phyloP scores from a whole-genome alignment of 2,888 invertebrate genomes.

The Trachelus troglodyta region DNA sequence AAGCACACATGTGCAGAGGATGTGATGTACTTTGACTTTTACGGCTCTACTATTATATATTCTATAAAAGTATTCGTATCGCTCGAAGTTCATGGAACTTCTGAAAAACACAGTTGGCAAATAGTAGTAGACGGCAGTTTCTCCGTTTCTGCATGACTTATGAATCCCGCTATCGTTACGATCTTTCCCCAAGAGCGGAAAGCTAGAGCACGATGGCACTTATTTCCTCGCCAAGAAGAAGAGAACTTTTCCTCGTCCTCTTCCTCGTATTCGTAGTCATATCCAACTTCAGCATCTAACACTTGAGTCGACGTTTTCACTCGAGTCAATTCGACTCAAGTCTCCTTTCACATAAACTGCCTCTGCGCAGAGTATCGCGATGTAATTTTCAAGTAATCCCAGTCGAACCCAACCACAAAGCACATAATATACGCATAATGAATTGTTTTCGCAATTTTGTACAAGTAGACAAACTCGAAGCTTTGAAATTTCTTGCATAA shows the following conservation, averaged over 20 bases:
- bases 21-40: neutral
- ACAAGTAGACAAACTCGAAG: neutral
- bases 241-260: constrained; percentile 16
- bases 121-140: constrained; percentile 19
- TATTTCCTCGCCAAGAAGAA: neutral
- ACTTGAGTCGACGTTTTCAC: neutral
- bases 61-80: neutral
- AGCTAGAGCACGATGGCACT: neutral
- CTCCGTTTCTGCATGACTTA: constrained; percentile 37
- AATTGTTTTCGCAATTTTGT: neutral
- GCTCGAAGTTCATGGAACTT: neutral
- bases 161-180: constrained; percentile 38
- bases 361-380: neutral
- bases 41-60: neutral
- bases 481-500: no score
- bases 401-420: neutral
- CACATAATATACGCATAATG: neutral
- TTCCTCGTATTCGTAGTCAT: constrained; percentile 19
- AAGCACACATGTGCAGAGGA: neutral
- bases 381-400: neutral
- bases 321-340: neutral
- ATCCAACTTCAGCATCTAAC: neutral
- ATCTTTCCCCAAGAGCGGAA: constrained; percentile 23
- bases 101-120: neutral
- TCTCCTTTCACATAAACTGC: neutral